Evolutionary conservation across 2,113 vertebrate genomes (phyloP), one percentile per base, ranked within the genome.

Genomic region (Anolis sagrei): DNA sequence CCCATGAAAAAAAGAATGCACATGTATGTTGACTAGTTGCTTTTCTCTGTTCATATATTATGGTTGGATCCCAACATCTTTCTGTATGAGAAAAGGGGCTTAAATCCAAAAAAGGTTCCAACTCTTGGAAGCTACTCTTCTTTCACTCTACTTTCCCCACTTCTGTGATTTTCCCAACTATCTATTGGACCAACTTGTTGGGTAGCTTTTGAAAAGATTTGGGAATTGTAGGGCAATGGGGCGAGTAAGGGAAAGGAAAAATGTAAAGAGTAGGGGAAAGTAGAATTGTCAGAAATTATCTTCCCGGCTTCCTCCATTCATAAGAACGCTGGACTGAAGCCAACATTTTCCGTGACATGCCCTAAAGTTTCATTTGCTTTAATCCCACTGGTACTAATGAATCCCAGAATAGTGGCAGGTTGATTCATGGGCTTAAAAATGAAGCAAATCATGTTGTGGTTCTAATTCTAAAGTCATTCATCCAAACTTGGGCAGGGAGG

Each of bases 391-490:
- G 44, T 69, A 39, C 39, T 25, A 49, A 27, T 69, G 39, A 69
- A 21, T 68, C 16, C 36, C 76, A 61, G 23, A 79, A 68, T 69
- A 69, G 25, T 58, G 69, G 44, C n/a, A 68, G 27, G 54, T 14
- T 36, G 14, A 4, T 8, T 36, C 23, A n/a, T 6, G 4, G 49
- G 7, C 32, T 64, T 68, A 76, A 51, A 29, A 25, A n/a, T 49
- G 1, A 51, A 25, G n/a, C 18, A 84, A 84, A 51, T 69, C 27
- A 76, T 18, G 10, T 51, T 75, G 23, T 25, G 34, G 44, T 69
- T 84, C 11, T 85, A n/a, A 51, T 85, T 54, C 18, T 70, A 69
- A 78, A 69, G 5, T 27, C n/a, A 76, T 66, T 36, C 21, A 76
- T 36, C 69, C 11, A 19, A 85, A 78, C 54, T 9, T 64, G 36